These are phyloP conservation scores for Leucoraja erinaceus DNA, from an alignment of 2,113 vertebrate genomes.

Conservation along the genomic window DNA sequence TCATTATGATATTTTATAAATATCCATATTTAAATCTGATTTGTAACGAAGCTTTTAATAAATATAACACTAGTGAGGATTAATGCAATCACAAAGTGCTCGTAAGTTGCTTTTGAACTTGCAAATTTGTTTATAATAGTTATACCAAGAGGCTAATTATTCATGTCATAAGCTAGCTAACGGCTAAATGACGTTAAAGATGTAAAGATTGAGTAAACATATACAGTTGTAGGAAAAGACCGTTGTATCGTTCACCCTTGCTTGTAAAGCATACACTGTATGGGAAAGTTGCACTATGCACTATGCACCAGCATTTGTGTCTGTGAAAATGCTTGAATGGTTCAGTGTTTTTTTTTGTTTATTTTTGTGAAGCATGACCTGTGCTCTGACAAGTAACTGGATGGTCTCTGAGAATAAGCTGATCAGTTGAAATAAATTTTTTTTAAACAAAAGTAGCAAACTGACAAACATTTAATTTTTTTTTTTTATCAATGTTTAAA, in stretches of 20 bases:
- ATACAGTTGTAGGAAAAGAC: background rate
- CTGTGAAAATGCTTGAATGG: background rate
- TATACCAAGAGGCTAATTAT: background rate
- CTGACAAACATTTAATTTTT: background rate
- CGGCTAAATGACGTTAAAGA: background rate
- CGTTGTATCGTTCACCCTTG: conserved; percentile 27
- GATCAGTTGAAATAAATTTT: conserved; percentile 15
- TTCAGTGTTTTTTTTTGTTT: background rate
- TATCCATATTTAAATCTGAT: background rate
- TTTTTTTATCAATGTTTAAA: background rate
- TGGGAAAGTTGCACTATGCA: conserved; percentile 1
- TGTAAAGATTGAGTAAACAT: background rate
- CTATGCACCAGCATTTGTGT: background rate
- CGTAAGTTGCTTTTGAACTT: background rate
- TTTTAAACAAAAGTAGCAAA: background rate
- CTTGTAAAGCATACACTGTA: background rate
- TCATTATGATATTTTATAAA: background rate
- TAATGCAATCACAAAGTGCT: background rate
- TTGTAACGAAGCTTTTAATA: background rate
- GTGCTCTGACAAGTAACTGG: background rate
- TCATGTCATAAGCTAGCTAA: background rate
- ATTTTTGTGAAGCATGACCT: background rate
- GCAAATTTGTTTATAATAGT: background rate
- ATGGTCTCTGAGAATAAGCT: background rate
- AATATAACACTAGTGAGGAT: background rate